Evolutionary conservation across 2,113 vertebrate species (phyloP).

Genomic region (Platysternon megacephalum): DNA sequence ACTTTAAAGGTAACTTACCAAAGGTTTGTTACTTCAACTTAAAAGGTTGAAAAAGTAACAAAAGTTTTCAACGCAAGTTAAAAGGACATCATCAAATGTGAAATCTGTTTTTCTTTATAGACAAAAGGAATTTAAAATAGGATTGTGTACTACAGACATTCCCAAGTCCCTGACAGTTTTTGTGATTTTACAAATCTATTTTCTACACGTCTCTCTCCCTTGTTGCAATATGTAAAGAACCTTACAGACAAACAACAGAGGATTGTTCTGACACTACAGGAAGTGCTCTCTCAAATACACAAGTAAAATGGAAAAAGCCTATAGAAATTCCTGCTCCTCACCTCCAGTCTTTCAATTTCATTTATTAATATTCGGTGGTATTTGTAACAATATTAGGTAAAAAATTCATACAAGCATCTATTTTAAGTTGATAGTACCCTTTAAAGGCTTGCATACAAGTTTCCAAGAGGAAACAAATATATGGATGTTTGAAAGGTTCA

Average conservation of each 20-base stretch:
- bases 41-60: neutral
- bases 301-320: neutral
- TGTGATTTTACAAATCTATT: neutral
- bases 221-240: neutral
- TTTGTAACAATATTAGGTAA: neutral
- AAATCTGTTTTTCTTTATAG: neutral
- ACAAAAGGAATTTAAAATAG: neutral
- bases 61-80: neutral
- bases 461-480: neutral
- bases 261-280: neutral
- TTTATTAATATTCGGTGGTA: neutral
- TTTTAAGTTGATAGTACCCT: neutral
- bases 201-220: neutral
- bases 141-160: neutral
- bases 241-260: neutral
- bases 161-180: neutral
- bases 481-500: neutral
- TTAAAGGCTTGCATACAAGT: rapidly evolving
- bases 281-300: rapidly evolving
- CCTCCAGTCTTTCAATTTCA: neutral
- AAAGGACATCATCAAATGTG: rapidly evolving
- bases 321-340: neutral
- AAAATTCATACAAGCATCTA: neutral
- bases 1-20: neutral
- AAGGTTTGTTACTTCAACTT: neutral